phyloP scores from a whole-genome alignment of 1,140 invertebrate genomes.

The Drosophila aff. region DNA sequence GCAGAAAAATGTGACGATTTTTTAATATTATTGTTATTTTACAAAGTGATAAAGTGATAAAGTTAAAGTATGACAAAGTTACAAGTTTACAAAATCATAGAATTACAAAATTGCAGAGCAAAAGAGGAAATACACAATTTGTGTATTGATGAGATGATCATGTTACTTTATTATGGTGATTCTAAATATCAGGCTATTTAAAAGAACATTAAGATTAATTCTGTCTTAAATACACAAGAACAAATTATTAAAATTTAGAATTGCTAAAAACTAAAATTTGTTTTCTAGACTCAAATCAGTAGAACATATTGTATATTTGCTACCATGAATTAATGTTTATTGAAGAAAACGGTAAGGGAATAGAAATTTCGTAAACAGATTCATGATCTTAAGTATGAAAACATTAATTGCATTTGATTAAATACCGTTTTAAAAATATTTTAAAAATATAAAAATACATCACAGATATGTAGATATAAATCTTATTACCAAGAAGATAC shows the following conservation, averaged over 20 bases:
- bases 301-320: too few relatives aligned
- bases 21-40: neutral
- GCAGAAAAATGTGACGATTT: conserved; percentile 1
- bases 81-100: too few relatives aligned
- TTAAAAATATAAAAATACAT: too few relatives aligned
- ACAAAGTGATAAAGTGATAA: neutral
- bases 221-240: neutral
- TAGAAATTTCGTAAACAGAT: neutral
- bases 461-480: too few relatives aligned
- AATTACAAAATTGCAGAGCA: neutral
- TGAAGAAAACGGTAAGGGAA: too few relatives aligned
- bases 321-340: too few relatives aligned
- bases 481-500: neutral
- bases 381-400: too few relatives aligned
- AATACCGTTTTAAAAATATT: neutral
- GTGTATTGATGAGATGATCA: neutral
- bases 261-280: too few relatives aligned
- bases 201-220: neutral
- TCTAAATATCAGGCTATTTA: neutral
- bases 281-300: too few relatives aligned
- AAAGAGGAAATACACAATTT: neutral
- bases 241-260: too few relatives aligned
- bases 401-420: too few relatives aligned
- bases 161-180: neutral
- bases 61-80: neutral